Conservation (phyloP, 2,888 invertebrate species). For the Rhagium mordax region DNA sequence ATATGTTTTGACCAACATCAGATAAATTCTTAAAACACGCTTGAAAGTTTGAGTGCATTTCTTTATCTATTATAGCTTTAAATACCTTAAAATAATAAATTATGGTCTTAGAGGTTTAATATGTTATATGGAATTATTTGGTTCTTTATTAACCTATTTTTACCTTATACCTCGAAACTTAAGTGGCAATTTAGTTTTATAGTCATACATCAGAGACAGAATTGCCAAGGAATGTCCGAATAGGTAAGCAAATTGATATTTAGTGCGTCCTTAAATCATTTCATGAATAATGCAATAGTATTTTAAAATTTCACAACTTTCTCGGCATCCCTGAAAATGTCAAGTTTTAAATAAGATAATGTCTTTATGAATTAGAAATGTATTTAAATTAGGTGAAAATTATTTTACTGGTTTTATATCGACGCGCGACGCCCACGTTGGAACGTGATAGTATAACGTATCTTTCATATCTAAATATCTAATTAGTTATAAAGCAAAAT, state of each 20-base stretch:
- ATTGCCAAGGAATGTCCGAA: neutral
- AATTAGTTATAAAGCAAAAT: no score
- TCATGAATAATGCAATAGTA: neutral
- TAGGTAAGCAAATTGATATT: neutral
- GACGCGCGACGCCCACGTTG: no score
- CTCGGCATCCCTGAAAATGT: neutral
- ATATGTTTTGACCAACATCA: no score
- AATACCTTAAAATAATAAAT: neutral
- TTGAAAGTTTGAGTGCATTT: no score
- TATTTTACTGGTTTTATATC: no score
- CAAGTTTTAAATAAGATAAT: neutral
- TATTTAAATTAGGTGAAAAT: neutral
- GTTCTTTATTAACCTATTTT: neutral
- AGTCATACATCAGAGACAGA: neutral
- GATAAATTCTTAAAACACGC: no score
- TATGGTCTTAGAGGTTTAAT: neutral
- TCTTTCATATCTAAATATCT: no score
- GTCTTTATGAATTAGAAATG: neutral
- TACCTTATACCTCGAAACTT: neutral
- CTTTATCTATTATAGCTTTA: neutral
- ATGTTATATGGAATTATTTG: no score
- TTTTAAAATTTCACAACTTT: neutral
- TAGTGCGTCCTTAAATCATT: neutral
- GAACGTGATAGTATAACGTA: no score
- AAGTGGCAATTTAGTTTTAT: neutral